Percentiles rank a stretch among this genome's conserved stretches.
Evolutionary conservation across 2,797 vertebrate species (phyloP).

Genomic region (Cottoperca gobio): DNA sequence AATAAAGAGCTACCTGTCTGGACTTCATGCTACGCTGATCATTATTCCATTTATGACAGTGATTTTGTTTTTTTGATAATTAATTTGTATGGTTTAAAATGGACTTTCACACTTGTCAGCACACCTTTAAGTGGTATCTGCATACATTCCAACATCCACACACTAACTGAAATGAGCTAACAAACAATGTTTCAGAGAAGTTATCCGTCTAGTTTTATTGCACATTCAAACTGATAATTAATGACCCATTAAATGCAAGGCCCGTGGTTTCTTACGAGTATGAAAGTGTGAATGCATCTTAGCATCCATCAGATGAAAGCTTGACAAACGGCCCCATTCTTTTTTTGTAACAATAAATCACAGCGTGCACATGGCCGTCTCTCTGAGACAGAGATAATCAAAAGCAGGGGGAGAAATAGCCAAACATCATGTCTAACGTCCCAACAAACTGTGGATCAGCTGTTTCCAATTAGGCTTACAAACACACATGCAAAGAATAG

Average conservation of each 20-base stretch:
- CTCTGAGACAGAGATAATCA: slow-evolving; percentile 66
- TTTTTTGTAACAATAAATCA: slow-evolving; percentile 75
- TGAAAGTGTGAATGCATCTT: slow-evolving; percentile 58
- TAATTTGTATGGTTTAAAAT: slow-evolving; percentile 31
- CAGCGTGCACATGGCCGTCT: slow-evolving; percentile 61
- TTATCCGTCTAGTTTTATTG: slow-evolving; percentile 45
- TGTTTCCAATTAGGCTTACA: slow-evolving; percentile 76
- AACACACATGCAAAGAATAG: slow-evolving; percentile 60
- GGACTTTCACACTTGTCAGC: slow-evolving; percentile 57
- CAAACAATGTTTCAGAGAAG: slow-evolving; percentile 30
- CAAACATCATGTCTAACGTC: slow-evolving; percentile 73
- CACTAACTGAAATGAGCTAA: slow-evolving; percentile 40
- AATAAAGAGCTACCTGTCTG: slow-evolving; percentile 60
- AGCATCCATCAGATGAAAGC: slow-evolving; percentile 68
- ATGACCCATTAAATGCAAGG: slow-evolving; percentile 54
- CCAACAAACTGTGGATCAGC: slow-evolving; percentile 68
- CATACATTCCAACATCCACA: slow-evolving; percentile 27
- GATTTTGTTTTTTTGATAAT: slow-evolving; percentile 32
- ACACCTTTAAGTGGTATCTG: slow-evolving; percentile 35
- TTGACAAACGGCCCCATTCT: slow-evolving; percentile 61
- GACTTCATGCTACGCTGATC: slow-evolving; percentile 49
- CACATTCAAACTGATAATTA: slow-evolving; percentile 62
- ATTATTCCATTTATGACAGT: slow-evolving; percentile 24
- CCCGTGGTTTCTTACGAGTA: slow-evolving; percentile 45
- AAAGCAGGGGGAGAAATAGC: slow-evolving; percentile 72